These are phyloP conservation scores for Saiga tatarica DNA, from an alignment of 2,113 vertebrate genomes.

Conservation along the genomic window DNA sequence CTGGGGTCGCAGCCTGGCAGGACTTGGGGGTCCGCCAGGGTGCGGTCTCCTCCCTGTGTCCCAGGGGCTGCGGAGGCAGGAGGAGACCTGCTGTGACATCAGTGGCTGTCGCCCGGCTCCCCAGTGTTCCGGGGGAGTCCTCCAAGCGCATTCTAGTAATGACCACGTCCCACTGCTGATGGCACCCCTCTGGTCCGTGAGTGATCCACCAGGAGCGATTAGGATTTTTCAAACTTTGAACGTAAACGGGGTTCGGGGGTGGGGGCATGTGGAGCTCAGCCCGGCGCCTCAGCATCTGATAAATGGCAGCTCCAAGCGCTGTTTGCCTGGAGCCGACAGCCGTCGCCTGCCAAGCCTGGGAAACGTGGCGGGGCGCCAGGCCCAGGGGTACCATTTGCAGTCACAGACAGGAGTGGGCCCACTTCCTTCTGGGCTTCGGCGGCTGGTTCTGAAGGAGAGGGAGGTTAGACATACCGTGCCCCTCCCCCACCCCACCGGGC, in stretches of 20 bases:
- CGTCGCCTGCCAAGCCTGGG: conserved; percentile 43
- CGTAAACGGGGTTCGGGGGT: rapidly evolving
- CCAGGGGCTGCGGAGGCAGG: background rate
- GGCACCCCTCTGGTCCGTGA: background rate
- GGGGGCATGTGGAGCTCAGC: background rate
- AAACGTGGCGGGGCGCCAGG: background rate
- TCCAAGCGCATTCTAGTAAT: rapidly evolving
- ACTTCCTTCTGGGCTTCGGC: conserved; percentile 39
- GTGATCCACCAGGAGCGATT: rapidly evolving
- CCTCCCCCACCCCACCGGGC: background rate
- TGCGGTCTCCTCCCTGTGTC: background rate
- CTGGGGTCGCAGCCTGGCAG: background rate
- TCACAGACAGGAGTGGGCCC: conserved; percentile 54
- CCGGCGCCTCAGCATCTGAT: background rate
- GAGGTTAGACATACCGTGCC: background rate
- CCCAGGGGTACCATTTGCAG: conserved; percentile 70
- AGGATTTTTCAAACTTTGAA: background rate
- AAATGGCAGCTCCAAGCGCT: background rate
- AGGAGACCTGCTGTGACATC: background rate
- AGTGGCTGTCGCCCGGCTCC: rapidly evolving
- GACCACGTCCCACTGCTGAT: rapidly evolving
- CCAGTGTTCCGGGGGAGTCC: background rate
- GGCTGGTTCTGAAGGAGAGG: background rate
- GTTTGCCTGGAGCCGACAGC: conserved; percentile 35
- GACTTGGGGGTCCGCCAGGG: rapidly evolving